Evolutionary conservation across 2,113 vertebrate genomes (phyloP).

Genomic region (Aptenodytes patagonicus): DNA sequence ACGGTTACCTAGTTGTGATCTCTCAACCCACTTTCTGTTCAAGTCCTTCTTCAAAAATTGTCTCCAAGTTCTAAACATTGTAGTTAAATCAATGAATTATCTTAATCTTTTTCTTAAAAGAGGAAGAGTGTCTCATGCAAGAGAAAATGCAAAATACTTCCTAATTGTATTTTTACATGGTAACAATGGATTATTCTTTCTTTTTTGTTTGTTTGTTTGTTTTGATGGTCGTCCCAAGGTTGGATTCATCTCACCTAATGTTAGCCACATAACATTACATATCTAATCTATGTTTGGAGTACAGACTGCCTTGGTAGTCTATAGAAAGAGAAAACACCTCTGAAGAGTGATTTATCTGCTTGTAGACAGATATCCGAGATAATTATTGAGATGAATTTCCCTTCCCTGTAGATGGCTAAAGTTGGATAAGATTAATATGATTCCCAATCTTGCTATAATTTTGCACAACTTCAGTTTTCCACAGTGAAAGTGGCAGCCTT

Average conservation of each 20-base stretch:
- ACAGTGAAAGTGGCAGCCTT: neutral
- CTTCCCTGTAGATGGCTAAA: neutral
- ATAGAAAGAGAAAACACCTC: neutral
- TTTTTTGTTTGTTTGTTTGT: neutral
- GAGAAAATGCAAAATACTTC: neutral
- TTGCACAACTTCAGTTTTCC: neutral
- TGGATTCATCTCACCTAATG: neutral
- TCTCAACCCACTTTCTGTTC: neutral
- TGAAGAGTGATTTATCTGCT: neutral
- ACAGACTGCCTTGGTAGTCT: neutral
- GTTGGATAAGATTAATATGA: neutral
- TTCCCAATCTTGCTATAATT: neutral
- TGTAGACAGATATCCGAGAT: neutral
- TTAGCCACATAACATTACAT: neutral
- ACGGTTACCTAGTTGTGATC: neutral
- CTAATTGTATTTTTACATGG: neutral
- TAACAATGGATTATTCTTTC: neutral
- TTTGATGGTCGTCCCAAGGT: neutral
- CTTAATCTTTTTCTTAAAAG: neutral
- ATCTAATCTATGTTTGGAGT: neutral
- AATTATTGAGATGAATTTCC: neutral
- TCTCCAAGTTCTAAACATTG: neutral
- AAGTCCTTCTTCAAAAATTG: neutral
- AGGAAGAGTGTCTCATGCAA: accelerated
- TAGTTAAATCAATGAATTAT: neutral